These are phyloP conservation scores for Ceyx erithaca DNA, from an alignment of 2,797 vertebrate genomes.

Conservation along the genomic window DNA sequence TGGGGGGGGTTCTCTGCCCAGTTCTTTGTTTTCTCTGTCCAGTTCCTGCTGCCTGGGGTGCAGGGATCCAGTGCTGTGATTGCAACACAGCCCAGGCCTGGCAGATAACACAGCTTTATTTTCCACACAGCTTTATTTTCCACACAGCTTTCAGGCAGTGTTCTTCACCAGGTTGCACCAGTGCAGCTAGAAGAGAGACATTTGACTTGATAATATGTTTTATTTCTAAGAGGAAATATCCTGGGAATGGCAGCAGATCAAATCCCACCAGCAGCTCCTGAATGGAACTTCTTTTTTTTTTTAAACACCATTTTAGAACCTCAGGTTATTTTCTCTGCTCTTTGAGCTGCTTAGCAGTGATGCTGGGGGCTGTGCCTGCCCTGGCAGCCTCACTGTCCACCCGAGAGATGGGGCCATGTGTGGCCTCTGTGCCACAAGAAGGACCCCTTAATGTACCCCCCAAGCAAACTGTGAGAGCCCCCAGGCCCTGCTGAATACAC, in stretches of 20 bases:
- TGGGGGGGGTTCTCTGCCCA: neutral
- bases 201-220: conserved; percentile 22
- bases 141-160: neutral
- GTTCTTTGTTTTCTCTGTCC: neutral
- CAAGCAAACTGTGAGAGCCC: neutral
- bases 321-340: conserved; percentile 7
- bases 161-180: neutral
- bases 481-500: neutral
- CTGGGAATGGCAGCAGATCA: conserved; percentile 22
- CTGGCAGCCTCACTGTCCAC: neutral
- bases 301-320: neutral
- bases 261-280: conserved; percentile 17
- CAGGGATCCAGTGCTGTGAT: accelerated
- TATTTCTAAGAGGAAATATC: conserved; percentile 34
- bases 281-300: neutral
- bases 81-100: neutral
- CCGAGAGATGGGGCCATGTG: accelerated
- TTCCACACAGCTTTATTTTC: neutral
- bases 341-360: neutral
- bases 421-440: neutral
- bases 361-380: neutral
- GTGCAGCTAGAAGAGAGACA: neutral
- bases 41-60: neutral
- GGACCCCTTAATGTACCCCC: neutral
- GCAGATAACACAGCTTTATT: neutral